Evolutionary conservation across 2,888 invertebrate species (phyloP), one percentile per base, ranked within the genome.

Genomic region (Sialis lutaria): DNA sequence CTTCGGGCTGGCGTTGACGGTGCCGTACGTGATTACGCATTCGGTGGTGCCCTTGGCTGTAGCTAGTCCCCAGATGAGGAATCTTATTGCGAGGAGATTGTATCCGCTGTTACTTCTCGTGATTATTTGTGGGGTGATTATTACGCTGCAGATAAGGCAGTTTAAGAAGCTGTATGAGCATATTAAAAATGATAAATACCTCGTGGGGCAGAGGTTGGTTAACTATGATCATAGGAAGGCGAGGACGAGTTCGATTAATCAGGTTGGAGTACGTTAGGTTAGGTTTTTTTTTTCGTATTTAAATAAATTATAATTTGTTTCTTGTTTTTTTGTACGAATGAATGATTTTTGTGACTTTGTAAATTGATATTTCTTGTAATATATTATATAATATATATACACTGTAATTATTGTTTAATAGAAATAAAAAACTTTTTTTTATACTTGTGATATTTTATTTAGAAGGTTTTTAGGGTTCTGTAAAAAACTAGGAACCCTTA

Each of bases 151-250:
- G 74, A 80, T 93, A 48, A 79, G 85, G 48, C 96, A 97, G 63
- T 91, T 98, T 69, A 82, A 80, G 58, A 87, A 90, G 58, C 70
- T 98, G 12, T 96, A 96, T 64, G 91, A 96, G 63, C 95, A 95
- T 67, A 98, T 98, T 60, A 95, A 96, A 69, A 97, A 98, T 67
- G 97, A 97, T 68, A 97, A 96, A 69, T 96, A 97, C 69, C 75
- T 97, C 44, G 96, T 98, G 9, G 97, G 97, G 0, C 88, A 93
- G 58, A 74, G 95, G 54, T 74, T 98, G 53, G 96, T 97, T 32
- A 98, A 98, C 70, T 98, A 97, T 68, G 92, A 97, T 63, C 86
- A 87, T 61, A 73, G 82, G 54, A 72, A 78, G 55, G 76, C 77
- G 54, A 82, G 79, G 57, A 53, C 62, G 45, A 67, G 65, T 58